Base-by-base conservation (phyloP, 2,888 invertebrate genomes). In the Ellobium chinense region DNA sequence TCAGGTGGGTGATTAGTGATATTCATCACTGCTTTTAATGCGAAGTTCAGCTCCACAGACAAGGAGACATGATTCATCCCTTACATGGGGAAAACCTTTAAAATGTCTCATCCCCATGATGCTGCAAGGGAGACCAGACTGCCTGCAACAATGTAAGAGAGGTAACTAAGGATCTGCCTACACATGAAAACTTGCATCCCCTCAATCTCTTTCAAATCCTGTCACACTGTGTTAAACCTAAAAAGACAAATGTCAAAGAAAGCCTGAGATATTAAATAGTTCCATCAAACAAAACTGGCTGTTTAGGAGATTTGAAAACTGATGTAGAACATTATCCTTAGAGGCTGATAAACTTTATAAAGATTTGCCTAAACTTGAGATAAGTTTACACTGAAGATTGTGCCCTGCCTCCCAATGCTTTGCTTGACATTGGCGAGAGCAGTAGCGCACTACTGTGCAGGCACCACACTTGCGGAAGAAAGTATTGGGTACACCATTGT, bases 321-420 rank as follows among this genome's bases (percentile, higher is more conserved):
- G 36, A 34, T 63, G 34, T 34, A 36, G 1, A n/a, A 63, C 36
- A 27, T 65, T 31, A 21, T 5, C 1, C n/a, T 36, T 2, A 24
- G 37, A 9, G n/a, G 54, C n/a, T n/a, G n/a, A n/a, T n/a, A n/a
- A 46, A 18, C 46, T 12, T 60, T 60, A 72, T 37, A 95, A 69
- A 95, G 98, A 92, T 97, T 95, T 88, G 94, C 95, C 68, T 94
- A 94, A 24, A 97, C 96, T n/a, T 84, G 85, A 81, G 65, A 86
- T 68, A 18, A 75, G 62, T 21, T 85, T 83, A 66, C 87, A 87
- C 36, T 78, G 74, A 18, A 79, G 72, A 58, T 84, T 87, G 56
- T 87, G 87, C 12, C 84, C 84, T 24, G 72, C 82, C 65, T 84
- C 85, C 87, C 87, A 87, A 29, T 87, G 87, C n/a, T 85, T 82